Conservation (phyloP, 64 coral and sea anemone species). For the Platygyra sinensis region DNA sequence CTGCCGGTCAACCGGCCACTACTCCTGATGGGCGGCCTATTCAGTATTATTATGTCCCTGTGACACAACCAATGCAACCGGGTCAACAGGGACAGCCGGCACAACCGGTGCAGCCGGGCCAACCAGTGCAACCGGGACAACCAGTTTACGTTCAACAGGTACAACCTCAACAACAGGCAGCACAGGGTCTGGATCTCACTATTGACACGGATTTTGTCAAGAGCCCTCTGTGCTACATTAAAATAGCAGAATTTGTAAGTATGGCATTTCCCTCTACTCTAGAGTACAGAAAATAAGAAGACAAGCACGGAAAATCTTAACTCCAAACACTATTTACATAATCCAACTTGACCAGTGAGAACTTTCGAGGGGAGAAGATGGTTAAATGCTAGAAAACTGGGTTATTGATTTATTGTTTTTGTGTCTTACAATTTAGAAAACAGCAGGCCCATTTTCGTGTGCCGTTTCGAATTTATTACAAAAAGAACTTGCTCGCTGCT, state of each 20-base stretch:
- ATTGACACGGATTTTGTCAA: slow-evolving; percentile 18
- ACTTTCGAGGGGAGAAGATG: too few species aligned
- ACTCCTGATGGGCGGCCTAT: slow-evolving; percentile 24
- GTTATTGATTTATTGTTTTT: too few species aligned
- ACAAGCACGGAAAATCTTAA: too few species aligned
- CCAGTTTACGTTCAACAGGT: not conserved
- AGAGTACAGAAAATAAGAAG: too few species aligned
- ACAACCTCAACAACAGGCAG: not conserved
- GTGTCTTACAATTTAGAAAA: too few species aligned
- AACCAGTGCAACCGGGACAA: not conserved
- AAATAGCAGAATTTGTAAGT: slow-evolving; percentile 36
- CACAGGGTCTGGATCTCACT: not conserved
- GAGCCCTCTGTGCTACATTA: slow-evolving; percentile 3
- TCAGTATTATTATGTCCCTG: slow-evolving; percentile 28
- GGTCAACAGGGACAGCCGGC: not conserved
- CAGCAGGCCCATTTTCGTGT: too few species aligned
- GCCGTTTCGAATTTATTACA: too few species aligned
- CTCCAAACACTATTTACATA: too few species aligned
- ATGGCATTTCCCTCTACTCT: not conserved
- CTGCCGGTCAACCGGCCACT: slow-evolving; percentile 7
- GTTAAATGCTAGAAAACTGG: too few species aligned
- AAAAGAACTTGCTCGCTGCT: too few species aligned
- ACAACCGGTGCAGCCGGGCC: not conserved
- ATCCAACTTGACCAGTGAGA: too few species aligned
- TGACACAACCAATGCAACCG: not conserved